Evolutionary conservation across 2,888 invertebrate species (phyloP).

Genomic region (Automeris io): DNA sequence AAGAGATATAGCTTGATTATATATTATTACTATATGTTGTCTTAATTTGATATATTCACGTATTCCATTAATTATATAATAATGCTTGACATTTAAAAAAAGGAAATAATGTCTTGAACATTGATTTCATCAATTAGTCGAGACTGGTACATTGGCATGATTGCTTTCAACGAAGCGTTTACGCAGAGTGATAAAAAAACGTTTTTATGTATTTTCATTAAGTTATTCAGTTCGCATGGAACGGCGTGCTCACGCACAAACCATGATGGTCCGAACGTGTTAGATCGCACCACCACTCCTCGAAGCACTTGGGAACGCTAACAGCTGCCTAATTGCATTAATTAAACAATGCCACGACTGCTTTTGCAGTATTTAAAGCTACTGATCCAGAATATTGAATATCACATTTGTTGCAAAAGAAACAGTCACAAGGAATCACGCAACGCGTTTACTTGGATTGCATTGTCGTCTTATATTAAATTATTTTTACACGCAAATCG

Average conservation of each 20-base stretch:
- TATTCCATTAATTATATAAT: no score
- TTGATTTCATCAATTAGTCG: constrained; percentile 11
- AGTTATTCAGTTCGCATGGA: constrained; percentile 45
- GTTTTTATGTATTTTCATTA: constrained; percentile 37
- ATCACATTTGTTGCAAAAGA: constrained; percentile 23
- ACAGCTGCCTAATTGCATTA: constrained; percentile 48
- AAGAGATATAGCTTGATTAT: no score
- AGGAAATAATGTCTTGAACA: constrained; percentile 1
- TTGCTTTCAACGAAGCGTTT: constrained; percentile 15
- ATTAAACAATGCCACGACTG: constrained; percentile 41
- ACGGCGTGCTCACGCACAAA: constrained; percentile 35
- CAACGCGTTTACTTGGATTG: background rate
- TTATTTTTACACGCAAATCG: background rate
- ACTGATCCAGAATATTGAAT: constrained; percentile 43
- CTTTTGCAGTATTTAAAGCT: constrained; percentile 40
- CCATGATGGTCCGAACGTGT: constrained; percentile 34
- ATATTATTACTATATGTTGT: no score
- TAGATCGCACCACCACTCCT: constrained; percentile 26
- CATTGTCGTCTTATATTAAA: background rate
- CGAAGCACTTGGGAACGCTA: constrained; percentile 24
- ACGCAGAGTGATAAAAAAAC: constrained; percentile 17
- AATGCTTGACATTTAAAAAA: no score
- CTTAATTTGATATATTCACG: no score
- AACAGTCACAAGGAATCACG: background rate
- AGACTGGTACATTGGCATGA: constrained; percentile 16